Evolutionary conservation across 1,140 invertebrate species (phyloP).

Genomic region (Drosophila oshimai): DNA sequence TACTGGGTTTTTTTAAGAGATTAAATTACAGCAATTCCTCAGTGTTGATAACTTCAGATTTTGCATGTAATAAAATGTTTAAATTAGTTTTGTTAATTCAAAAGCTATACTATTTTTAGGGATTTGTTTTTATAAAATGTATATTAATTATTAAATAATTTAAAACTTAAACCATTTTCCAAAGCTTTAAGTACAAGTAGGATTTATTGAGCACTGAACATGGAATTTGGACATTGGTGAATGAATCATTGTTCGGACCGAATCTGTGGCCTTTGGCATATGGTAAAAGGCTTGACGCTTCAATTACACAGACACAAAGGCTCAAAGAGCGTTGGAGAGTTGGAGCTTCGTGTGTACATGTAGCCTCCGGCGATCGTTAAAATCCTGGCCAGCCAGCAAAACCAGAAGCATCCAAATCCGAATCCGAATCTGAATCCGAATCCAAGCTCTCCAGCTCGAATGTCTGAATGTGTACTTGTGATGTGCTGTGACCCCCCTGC

Average conservation of each 20-base stretch:
- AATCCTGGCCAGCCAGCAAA: conserved; percentile 24
- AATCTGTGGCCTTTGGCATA: conserved; percentile 27
- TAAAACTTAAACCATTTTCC: too few species aligned
- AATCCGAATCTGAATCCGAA: conserved; percentile 1
- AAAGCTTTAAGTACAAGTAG: neutral
- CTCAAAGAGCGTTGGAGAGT: neutral
- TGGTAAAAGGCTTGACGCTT: conserved; percentile 59
- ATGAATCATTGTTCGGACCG: conserved; percentile 13
- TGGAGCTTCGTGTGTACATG: too few species aligned
- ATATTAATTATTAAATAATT: too few species aligned
- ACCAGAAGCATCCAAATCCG: conserved; percentile 8
- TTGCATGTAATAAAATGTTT: too few species aligned
- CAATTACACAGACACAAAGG: conserved; percentile 47
- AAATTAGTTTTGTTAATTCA: too few species aligned
- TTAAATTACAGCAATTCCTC: too few species aligned
- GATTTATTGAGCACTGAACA: neutral
- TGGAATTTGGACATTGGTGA: neutral
- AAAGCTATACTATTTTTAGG: too few species aligned
- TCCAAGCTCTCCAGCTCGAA: conserved; percentile 7
- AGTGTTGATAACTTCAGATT: too few species aligned
- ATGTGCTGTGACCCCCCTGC: conserved; percentile 5
- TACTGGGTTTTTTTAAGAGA: too few species aligned
- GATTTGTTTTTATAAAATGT: too few species aligned
- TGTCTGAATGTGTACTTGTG: too few species aligned
- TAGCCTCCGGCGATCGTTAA: conserved; percentile 63